phyloP scores from a whole-genome alignment of 2,888 invertebrate species.

The Lasioglossum calceatum region DNA sequence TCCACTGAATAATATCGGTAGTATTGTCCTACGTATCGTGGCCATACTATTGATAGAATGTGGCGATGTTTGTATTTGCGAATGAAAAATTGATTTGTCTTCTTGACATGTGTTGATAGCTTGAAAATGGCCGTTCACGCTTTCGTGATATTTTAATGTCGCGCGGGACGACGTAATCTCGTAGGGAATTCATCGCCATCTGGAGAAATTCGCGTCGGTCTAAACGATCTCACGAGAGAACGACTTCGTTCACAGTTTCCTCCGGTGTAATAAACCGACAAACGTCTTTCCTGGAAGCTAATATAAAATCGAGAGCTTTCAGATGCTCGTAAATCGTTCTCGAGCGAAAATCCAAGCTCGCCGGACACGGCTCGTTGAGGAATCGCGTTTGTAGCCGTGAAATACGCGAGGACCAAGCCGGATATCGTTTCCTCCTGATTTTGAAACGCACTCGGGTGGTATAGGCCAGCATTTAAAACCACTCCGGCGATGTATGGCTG shows the following conservation, averaged over 20 bases:
- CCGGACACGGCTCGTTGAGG: slow-evolving; percentile 33
- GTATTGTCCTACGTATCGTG: not conserved
- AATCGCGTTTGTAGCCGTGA: slow-evolving; percentile 5
- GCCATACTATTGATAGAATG: too few relatives aligned
- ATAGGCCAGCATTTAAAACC: slow-evolving; percentile 54
- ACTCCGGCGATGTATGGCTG: slow-evolving; percentile 51
- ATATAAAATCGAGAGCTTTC: not conserved
- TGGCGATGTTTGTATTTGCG: too few relatives aligned
- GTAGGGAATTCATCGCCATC: not conserved
- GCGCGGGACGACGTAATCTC: not conserved
- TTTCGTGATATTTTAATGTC: not conserved
- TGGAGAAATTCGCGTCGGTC: not conserved
- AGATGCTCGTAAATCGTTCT: not conserved
- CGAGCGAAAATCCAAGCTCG: not conserved
- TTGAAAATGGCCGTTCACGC: not conserved
- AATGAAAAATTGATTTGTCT: not conserved
- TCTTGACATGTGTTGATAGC: not conserved
- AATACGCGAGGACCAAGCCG: not conserved
- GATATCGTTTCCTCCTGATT: not conserved
- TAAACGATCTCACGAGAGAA: not conserved
- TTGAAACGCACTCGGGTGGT: slow-evolving; percentile 38
- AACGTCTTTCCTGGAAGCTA: not conserved
- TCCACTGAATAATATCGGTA: not conserved
- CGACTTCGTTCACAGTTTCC: not conserved
- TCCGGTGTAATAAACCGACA: not conserved